These are phyloP conservation scores for Leptopilina syphax DNA, from an alignment of 2,888 invertebrate species.

Conservation along the genomic window DNA sequence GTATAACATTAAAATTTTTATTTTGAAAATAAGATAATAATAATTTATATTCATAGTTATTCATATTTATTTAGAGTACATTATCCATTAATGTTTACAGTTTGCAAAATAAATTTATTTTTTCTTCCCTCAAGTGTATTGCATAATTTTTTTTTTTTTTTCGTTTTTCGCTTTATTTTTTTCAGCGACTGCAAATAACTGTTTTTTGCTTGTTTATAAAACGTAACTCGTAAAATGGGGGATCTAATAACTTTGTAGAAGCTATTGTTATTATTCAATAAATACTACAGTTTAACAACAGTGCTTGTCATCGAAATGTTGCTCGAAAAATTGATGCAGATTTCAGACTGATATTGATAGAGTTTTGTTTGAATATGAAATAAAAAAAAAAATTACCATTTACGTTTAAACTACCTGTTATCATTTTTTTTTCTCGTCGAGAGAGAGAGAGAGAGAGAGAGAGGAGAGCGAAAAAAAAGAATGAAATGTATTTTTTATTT, in stretches of 20 bases:
- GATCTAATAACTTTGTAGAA: background rate
- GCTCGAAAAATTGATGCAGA: background rate
- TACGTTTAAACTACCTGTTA: constrained; percentile 1
- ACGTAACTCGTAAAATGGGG: too few species aligned
- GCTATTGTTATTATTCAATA: constrained; percentile 6
- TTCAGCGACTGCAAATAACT: too few species aligned
- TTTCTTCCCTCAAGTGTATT: too few species aligned
- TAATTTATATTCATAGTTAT: too few species aligned
- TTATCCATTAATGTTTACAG: too few species aligned
- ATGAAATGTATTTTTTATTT: constrained; percentile 5
- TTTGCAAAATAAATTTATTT: too few species aligned
- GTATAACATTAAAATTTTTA: too few species aligned
- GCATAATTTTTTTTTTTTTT: too few species aligned
- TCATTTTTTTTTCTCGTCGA: background rate
- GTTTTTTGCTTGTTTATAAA: too few species aligned
- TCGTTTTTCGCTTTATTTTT: too few species aligned
- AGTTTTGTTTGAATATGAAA: constrained; percentile 11
- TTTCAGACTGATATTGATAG: background rate
- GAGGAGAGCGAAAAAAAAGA: background rate
- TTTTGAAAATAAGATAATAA: too few species aligned
- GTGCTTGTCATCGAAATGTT: background rate
- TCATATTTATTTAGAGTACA: too few species aligned
- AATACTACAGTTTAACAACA: constrained; percentile 8
- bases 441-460: background rate
- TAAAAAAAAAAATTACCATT: constrained; percentile 11